Percentiles rank a stretch among this genome's conserved stretches.
These are phyloP conservation scores for Eretmochelys imbricata DNA, from an alignment of 2,113 vertebrate species.

Conservation along the genomic window DNA sequence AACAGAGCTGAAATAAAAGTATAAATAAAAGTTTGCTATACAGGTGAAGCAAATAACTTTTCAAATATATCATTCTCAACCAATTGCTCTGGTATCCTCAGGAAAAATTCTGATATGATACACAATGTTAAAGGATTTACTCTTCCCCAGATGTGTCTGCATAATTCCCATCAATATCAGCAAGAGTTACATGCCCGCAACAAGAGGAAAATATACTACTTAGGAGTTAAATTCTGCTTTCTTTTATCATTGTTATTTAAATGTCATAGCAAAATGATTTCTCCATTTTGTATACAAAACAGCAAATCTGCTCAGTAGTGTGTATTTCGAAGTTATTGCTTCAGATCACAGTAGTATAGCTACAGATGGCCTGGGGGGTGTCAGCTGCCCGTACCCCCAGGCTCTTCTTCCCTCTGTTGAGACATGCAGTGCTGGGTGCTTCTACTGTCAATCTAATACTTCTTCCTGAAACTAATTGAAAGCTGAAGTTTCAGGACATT, in stretches of 20 bases:
- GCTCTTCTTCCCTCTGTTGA: slow-evolving; percentile 26
- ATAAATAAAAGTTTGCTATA: slow-evolving; percentile 46
- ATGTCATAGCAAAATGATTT: slow-evolving; percentile 68
- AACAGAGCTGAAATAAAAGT: slow-evolving; percentile 37
- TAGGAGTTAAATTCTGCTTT: slow-evolving; percentile 13
- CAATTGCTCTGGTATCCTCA: slow-evolving; percentile 44
- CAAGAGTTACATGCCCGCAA: slow-evolving; percentile 10
- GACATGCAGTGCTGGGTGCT: not conserved
- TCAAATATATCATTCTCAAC: slow-evolving; percentile 31
- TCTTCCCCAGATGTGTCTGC: slow-evolving; percentile 43
- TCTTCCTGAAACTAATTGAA: not conserved
- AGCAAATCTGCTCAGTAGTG: not conserved
- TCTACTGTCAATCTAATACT: not conserved
- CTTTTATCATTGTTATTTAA: slow-evolving; percentile 49
- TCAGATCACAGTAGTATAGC: slow-evolving; percentile 21
- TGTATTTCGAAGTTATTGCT: not conserved
- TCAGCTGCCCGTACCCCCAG: slow-evolving; percentile 70
- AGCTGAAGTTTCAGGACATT: not conserved
- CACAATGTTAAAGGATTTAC: slow-evolving; percentile 59
- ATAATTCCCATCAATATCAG: not conserved
- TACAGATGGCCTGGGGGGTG: slow-evolving; percentile 62
- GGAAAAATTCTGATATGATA: slow-evolving; percentile 41
- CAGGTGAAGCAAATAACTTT: slow-evolving; percentile 58
- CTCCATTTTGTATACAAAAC: slow-evolving; percentile 14
- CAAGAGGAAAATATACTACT: slow-evolving; percentile 3